Percentiles rank a stretch among this genome's conserved stretches.
Conservation (phyloP, 2,797 vertebrate genomes). For the Poeciliopsis gracilis region DNA sequence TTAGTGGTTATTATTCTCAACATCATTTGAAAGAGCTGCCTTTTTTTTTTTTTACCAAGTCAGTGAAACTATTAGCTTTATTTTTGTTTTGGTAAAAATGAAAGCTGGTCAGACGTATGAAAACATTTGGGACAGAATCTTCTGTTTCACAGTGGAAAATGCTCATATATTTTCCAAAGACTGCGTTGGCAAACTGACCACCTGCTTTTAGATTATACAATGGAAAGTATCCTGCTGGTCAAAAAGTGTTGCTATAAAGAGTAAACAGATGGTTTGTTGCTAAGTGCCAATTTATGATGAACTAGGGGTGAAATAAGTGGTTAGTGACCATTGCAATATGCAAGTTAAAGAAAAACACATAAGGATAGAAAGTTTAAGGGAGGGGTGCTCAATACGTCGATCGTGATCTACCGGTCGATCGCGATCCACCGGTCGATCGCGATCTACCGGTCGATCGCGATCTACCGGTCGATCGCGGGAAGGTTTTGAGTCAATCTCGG, state of each 20-base stretch:
- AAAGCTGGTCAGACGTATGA: not conserved
- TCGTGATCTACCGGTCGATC: too few relatives aligned
- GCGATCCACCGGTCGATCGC: too few relatives aligned
- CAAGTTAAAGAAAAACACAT: not conserved
- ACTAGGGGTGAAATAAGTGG: not conserved
- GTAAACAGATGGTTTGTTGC: not conserved
- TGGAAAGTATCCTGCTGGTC: slow-evolving; percentile 3
- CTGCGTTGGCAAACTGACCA: not conserved
- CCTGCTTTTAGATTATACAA: not conserved
- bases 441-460: too few relatives aligned
- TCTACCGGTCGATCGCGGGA: too few relatives aligned
- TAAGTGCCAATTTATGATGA: not conserved
- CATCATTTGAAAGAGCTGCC: not conserved
- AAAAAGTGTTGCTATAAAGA: not conserved
- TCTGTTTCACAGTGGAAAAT: not conserved
- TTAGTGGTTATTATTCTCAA: not conserved
- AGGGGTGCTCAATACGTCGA: too few relatives aligned
- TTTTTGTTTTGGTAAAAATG: not conserved
- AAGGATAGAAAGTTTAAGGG: not conserved
- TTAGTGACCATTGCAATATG: not conserved
- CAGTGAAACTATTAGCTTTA: slow-evolving; percentile 3
- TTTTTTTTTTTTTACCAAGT: not conserved
- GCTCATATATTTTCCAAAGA: not conserved
- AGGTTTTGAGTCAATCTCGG: too few relatives aligned
- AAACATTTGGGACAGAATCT: not conserved